These are phyloP conservation scores for Euphysa ruthae DNA, from an alignment of 30 jellyfish, hydroid and myxozoan genomes.

Conservation along the genomic window DNA sequence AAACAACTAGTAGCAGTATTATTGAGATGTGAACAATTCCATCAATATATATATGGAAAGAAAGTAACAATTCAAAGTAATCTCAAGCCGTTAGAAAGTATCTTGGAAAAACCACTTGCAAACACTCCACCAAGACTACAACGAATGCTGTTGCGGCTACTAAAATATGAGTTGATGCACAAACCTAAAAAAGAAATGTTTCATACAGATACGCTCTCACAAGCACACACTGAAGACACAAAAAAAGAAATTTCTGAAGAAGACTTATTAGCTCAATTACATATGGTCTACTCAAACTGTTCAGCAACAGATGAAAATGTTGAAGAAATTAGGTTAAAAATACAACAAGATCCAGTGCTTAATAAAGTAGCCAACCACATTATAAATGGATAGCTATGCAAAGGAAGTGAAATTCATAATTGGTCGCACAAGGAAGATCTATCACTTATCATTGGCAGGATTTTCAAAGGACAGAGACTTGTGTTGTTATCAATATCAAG, in stretches of 20 bases:
- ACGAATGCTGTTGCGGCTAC: neutral
- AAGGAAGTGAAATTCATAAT: too few relatives aligned
- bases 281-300: neutral
- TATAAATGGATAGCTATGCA: too few relatives aligned
- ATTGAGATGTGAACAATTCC: slow-evolving; percentile 32
- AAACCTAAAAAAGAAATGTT: slow-evolving; percentile 4
- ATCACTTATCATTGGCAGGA: too few relatives aligned
- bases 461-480: too few relatives aligned
- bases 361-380: too few relatives aligned
- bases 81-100: slow-evolving; percentile 29
- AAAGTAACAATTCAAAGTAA: slow-evolving; percentile 16
- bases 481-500: too few relatives aligned
- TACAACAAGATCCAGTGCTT: too few relatives aligned
- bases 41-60: slow-evolving; percentile 30
- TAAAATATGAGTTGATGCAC: neutral
- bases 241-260: slow-evolving; percentile 14
- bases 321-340: too few relatives aligned
- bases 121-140: slow-evolving; percentile 10
- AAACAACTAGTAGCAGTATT: slow-evolving; percentile 33
- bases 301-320: too few relatives aligned
- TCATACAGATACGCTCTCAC: neutral
- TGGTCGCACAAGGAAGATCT: too few relatives aligned
- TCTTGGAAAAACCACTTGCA: neutral
- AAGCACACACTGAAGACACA: slow-evolving; percentile 17
- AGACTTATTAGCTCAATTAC: neutral